Percentiles rank a stretch among this genome's conserved stretches.
These are phyloP conservation scores for Anomalospiza imberbis DNA, from an alignment of 2,797 vertebrate genomes.

Conservation along the genomic window DNA sequence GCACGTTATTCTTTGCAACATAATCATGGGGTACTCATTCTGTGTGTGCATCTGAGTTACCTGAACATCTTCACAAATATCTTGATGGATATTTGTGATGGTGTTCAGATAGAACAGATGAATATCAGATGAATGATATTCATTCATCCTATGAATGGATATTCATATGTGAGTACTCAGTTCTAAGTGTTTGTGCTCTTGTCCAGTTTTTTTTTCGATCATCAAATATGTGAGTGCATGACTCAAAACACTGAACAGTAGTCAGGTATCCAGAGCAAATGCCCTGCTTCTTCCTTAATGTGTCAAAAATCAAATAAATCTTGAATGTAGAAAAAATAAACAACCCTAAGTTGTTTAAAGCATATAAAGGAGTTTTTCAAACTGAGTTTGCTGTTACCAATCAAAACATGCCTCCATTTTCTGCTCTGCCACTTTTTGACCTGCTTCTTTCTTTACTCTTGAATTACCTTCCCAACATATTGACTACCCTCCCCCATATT, in stretches of 20 bases:
- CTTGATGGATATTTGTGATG: background rate
- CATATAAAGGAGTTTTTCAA: background rate
- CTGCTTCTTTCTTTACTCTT: background rate
- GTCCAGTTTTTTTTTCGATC: background rate
- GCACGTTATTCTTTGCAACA: background rate
- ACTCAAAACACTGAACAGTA: background rate
- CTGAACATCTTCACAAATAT: background rate
- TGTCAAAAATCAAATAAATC: background rate
- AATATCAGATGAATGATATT: no score
- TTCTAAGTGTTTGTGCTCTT: background rate
- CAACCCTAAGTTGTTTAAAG: background rate
- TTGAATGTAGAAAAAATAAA: background rate
- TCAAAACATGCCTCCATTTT: background rate
- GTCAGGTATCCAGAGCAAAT: background rate
- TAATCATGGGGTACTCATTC: background rate
- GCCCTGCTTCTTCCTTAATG: background rate
- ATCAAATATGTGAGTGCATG: background rate
- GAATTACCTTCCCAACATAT: background rate
- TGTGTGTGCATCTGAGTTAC: background rate
- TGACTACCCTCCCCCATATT: rapidly evolving
- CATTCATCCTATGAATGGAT: background rate
- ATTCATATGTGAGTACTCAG: background rate
- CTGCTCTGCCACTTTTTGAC: background rate
- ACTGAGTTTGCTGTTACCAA: background rate
- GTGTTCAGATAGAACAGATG: no score